Percentiles rank a stretch among this genome's conserved stretches.
Evolutionary conservation across 2,113 vertebrate genomes (phyloP).

Genomic region (Serinus canaria): DNA sequence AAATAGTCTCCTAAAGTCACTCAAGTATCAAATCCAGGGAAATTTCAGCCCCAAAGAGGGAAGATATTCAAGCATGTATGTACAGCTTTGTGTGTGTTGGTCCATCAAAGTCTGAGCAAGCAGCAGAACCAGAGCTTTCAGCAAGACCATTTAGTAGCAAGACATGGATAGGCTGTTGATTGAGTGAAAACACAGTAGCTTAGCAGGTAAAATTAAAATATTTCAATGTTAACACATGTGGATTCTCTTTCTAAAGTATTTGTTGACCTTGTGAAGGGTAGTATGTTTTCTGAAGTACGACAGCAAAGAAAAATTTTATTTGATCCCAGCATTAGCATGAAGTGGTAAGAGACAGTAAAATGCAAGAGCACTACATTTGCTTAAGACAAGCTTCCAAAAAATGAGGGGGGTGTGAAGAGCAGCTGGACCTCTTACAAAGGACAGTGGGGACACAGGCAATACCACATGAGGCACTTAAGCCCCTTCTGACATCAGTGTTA

Average conservation of each 20-base stretch:
- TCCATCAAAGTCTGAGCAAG: neutral
- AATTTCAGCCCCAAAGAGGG: neutral
- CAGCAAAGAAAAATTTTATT: neutral
- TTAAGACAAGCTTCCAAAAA: neutral
- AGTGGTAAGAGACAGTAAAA: neutral
- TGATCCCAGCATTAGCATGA: neutral
- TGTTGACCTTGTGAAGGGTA: neutral
- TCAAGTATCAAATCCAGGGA: neutral
- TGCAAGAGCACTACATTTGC: neutral
- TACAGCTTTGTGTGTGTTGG: neutral
- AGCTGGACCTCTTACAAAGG: neutral
- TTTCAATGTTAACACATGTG: neutral
- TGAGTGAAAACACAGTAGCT: neutral
- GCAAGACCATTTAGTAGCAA: neutral
- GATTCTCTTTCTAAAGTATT: neutral
- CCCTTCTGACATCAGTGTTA: neutral
- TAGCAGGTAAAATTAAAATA: neutral
- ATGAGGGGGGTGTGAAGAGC: neutral
- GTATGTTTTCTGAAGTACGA: neutral
- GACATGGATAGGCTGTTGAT: neutral
- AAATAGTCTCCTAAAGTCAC: neutral
- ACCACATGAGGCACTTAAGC: neutral
- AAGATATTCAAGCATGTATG: rapidly evolving
- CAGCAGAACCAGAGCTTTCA: neutral
- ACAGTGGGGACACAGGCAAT: neutral